Conservation (phyloP, 2,113 vertebrate genomes). For the Tilapia sparmanii region DNA sequence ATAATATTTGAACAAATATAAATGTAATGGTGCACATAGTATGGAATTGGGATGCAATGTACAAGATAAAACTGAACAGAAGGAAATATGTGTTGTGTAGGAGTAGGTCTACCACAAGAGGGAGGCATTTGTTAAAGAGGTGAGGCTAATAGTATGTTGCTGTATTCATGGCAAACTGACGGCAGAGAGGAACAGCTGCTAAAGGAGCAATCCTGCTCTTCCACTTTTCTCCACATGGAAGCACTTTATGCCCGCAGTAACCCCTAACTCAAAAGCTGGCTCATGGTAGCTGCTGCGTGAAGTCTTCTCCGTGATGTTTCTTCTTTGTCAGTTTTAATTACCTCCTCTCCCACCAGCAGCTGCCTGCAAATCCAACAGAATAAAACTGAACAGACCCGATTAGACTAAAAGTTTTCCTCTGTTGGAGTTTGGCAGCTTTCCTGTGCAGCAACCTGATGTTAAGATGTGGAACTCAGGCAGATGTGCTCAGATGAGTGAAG, state of each 20-base stretch:
- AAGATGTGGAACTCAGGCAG: not conserved
- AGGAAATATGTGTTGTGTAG: not conserved
- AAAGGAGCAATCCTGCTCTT: not conserved
- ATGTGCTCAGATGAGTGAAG: not conserved
- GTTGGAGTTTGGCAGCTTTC: not conserved
- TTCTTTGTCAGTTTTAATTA: not conserved
- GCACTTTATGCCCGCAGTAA: not conserved
- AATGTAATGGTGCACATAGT: not conserved
- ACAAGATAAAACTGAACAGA: not conserved
- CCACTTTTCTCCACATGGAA: not conserved
- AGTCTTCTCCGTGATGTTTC: not conserved
- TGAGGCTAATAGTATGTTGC: not conserved
- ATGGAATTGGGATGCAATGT: not conserved
- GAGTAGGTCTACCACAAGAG: slow-evolving; percentile 20
- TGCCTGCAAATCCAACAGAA: not conserved
- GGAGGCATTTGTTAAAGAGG: slow-evolving; percentile 1
- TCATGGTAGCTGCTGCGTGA: not conserved
- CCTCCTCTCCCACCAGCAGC: not conserved
- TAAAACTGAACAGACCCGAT: not conserved
- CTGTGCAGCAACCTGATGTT: not conserved
- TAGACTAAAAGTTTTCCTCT: not conserved
- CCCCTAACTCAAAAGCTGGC: not conserved
- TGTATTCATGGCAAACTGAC: not conserved
- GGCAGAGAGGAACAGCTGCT: not conserved
- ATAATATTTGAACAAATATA: not conserved